Conservation (phyloP, 2,888 invertebrate species). For the Acleris cristana region DNA sequence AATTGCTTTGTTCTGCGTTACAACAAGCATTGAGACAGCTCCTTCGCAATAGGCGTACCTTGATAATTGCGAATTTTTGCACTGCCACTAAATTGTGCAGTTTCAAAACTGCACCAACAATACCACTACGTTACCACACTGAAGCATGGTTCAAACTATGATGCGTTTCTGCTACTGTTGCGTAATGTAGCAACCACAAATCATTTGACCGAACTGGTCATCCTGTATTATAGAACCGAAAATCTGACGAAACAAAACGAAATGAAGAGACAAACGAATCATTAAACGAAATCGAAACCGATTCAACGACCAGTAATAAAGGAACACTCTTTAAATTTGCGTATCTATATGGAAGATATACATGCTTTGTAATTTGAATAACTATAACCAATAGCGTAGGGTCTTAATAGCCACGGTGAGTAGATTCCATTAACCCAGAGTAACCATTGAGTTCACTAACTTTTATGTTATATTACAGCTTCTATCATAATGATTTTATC, state of each 20-base stretch:
- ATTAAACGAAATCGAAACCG: too few species aligned
- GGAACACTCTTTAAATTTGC: too few species aligned
- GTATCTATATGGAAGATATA: too few species aligned
- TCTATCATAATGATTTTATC: conserved; percentile 18
- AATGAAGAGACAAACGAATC: too few species aligned
- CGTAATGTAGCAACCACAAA: neutral
- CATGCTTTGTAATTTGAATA: too few species aligned
- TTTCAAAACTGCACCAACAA: conserved; percentile 34
- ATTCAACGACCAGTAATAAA: too few species aligned
- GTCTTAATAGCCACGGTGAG: too few species aligned
- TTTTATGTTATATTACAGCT: conserved; percentile 20
- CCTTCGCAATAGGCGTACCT: conserved; percentile 33
- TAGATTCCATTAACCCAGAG: too few species aligned
- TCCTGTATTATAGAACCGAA: too few species aligned
- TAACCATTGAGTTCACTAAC: too few species aligned
- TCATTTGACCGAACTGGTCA: neutral
- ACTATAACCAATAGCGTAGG: too few species aligned
- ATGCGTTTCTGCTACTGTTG: neutral
- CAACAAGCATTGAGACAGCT: conserved; percentile 28
- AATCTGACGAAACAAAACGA: too few species aligned
- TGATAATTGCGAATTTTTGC: conserved; percentile 36
- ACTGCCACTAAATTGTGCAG: conserved; percentile 34
- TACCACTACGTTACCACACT: conserved; percentile 26
- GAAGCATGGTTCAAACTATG: conserved; percentile 11
- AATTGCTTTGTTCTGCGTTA: conserved; percentile 29